These are phyloP conservation scores for Cichladusa arquata DNA, from an alignment of 2,113 vertebrate genomes.

Conservation along the genomic window DNA sequence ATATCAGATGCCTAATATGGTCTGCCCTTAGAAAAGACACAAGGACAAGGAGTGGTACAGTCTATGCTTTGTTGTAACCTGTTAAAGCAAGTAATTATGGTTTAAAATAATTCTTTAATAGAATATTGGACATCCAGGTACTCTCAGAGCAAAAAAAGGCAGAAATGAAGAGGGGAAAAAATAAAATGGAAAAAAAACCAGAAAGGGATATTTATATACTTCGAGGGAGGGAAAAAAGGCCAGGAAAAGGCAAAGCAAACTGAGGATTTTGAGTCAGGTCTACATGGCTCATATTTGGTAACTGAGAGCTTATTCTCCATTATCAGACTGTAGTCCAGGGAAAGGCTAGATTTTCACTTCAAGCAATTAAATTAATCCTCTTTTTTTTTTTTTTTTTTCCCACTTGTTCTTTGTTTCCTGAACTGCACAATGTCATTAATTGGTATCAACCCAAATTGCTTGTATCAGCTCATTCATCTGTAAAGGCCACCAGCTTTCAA, in stretches of 20 bases:
- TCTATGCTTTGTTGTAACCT: fast-evolving
- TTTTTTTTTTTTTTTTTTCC: not conserved
- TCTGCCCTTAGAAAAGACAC: not conserved
- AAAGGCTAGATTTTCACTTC: not conserved
- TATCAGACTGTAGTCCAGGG: not conserved
- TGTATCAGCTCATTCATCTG: not conserved
- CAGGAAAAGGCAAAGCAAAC: not conserved
- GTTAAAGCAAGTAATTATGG: not conserved
- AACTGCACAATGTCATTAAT: not conserved
- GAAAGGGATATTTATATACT: not conserved
- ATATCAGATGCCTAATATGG: not conserved
- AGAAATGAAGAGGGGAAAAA: not conserved
- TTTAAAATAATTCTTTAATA: not conserved
- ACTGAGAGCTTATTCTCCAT: not conserved
- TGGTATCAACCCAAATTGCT: not conserved
- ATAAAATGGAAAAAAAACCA: not conserved
- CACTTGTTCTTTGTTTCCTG: not conserved
- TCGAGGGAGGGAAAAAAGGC: not conserved
- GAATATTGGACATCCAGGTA: not conserved
- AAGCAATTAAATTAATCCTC: not conserved
- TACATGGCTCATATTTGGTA: not conserved
- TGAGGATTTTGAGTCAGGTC: not conserved
- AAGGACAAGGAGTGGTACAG: not conserved
- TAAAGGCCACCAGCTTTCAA: not conserved
- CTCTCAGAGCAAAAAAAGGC: not conserved